phyloP scores from a whole-genome alignment of 2,797 vertebrate genomes.

The Hybognathus amarus region DNA sequence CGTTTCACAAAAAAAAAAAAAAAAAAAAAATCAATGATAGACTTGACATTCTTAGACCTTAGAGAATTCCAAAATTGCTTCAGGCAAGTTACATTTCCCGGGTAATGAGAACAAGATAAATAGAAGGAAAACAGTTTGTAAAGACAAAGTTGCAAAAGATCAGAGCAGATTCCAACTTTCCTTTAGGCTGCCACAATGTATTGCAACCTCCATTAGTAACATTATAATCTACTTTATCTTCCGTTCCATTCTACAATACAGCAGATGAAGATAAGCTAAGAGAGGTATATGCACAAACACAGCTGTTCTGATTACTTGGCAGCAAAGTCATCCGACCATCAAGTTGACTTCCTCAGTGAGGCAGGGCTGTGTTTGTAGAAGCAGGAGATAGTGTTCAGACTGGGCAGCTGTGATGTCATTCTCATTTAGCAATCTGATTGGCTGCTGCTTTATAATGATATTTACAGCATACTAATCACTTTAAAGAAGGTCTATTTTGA shows the following conservation, averaged over 20 bases:
- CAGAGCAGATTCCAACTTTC: neutral
- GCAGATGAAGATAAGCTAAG: conserved; percentile 23
- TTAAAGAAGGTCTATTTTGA: neutral
- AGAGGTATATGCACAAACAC: conserved; percentile 20
- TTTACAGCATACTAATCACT: conserved; percentile 9
- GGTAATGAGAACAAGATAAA: conserved; percentile 13
- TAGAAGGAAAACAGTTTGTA: neutral
- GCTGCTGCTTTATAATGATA: conserved; percentile 4
- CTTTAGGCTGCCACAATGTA: conserved; percentile 18
- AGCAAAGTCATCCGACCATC: conserved; percentile 60
- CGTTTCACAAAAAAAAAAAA: neutral
- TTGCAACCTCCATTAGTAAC: conserved; percentile 24
- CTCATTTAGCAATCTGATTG: neutral
- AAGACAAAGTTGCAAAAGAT: conserved; percentile 15
- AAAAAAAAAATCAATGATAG: neutral
- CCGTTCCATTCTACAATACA: neutral
- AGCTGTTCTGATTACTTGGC: conserved; percentile 54
- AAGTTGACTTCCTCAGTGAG: conserved; percentile 60
- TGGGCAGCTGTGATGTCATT: neutral
- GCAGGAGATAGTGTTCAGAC: neutral
- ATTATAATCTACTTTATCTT: conserved; percentile 2
- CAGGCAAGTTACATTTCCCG: neutral
- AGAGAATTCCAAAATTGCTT: conserved; percentile 3
- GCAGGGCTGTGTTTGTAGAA: conserved; percentile 43
- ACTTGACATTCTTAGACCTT: neutral